Percentiles rank a stretch among this genome's conserved stretches.
Conservation (phyloP, 2,888 invertebrate species). For the Hypolimnas misippus region DNA sequence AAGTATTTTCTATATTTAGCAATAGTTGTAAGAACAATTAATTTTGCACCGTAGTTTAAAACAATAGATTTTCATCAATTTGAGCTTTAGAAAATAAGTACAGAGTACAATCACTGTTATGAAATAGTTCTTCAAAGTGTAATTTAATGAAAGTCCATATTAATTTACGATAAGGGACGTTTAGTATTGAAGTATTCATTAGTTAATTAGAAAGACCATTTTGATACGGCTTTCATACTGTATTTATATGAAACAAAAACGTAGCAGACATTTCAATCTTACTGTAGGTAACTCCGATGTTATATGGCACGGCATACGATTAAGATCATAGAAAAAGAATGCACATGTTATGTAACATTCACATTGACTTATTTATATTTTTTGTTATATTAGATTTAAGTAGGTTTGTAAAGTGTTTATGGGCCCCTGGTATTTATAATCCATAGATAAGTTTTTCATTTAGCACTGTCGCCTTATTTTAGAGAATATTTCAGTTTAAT, state of each 20-base stretch:
- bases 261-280: slow-evolving; percentile 46
- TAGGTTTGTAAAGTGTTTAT: slow-evolving; percentile 59
- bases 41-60: slow-evolving; percentile 45
- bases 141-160: slow-evolving; percentile 21
- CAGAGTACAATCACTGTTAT: slow-evolving; percentile 36
- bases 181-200: slow-evolving; percentile 32
- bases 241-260: slow-evolving; percentile 43
- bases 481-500: background rate
- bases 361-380: slow-evolving; percentile 80
- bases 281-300: slow-evolving; percentile 57
- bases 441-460: slow-evolving; percentile 35
- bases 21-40: slow-evolving; percentile 38
- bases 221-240: slow-evolving; percentile 60
- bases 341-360: slow-evolving; percentile 81
- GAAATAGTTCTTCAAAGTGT: slow-evolving; percentile 23
- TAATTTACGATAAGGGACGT: slow-evolving; percentile 17
- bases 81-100: slow-evolving; percentile 39
- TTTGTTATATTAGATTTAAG: slow-evolving; percentile 78
- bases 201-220: slow-evolving; percentile 40
- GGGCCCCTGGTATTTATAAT: slow-evolving; percentile 58
- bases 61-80: slow-evolving; percentile 38
- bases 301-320: slow-evolving; percentile 58
- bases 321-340: slow-evolving; percentile 68
- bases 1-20: slow-evolving; percentile 34
- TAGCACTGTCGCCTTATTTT: slow-evolving; percentile 36